A percentile compares a stretch with the other conserved stretches of the same genome.
phyloP scores from a whole-genome alignment of 2,797 vertebrate species.

The Pogoniulus pusillus region DNA sequence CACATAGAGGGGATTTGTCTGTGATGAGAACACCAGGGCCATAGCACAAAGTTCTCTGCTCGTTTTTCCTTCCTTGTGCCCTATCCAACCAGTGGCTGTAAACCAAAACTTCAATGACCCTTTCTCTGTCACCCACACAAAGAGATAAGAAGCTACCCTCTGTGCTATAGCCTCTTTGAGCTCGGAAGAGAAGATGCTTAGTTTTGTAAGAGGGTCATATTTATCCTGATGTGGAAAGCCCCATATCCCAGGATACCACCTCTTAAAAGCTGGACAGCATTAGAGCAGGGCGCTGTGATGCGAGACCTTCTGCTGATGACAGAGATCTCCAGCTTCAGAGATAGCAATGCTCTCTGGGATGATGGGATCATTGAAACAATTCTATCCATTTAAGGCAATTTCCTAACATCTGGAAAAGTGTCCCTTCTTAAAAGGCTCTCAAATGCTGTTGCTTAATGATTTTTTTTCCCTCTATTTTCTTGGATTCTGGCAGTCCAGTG shows the following conservation, averaged over 20 bases:
- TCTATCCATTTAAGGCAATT: neutral
- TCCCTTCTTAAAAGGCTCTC: neutral
- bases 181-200: neutral
- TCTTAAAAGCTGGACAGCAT: neutral
- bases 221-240: neutral
- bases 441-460: neutral
- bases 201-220: neutral
- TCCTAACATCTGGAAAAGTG: slow-evolving; percentile 14
- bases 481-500: neutral
- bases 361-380: neutral
- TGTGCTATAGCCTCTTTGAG: accelerated
- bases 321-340: neutral
- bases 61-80: neutral
- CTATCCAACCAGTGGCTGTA: accelerated
- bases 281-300: neutral
- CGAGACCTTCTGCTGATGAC: neutral
- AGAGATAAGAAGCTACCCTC: neutral
- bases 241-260: neutral
- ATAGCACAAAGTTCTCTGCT: neutral
- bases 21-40: neutral
- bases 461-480: neutral
- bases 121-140: neutral
- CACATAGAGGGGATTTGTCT: neutral
- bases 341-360: neutral
- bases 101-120: neutral